These are phyloP conservation scores for Corbicula japonica DNA, from an alignment of 2,888 invertebrate species.

Conservation along the genomic window DNA sequence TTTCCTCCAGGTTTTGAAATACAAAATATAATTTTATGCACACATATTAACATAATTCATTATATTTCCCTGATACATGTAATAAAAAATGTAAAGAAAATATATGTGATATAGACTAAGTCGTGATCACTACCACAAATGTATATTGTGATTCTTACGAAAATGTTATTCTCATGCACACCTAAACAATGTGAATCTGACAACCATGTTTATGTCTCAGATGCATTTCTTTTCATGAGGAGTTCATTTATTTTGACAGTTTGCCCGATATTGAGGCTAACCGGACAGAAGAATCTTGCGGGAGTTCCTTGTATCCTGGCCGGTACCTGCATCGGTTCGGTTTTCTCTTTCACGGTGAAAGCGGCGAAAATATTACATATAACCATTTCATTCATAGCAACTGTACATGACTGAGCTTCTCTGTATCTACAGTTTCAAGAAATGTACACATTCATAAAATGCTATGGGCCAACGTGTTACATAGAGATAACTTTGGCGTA, in stretches of 20 bases:
- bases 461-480: not conserved
- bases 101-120: conserved; percentile 36
- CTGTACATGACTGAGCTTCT: not conserved
- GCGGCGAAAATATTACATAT: not conserved
- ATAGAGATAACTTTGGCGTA: too few relatives aligned
- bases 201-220: too few relatives aligned
- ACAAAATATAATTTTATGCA: conserved; percentile 71
- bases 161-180: conserved; percentile 25
- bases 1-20: conserved; percentile 66
- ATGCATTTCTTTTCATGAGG: conserved; percentile 32
- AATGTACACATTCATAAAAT: conserved; percentile 1
- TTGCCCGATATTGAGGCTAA: too few relatives aligned
- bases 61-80: conserved; percentile 68
- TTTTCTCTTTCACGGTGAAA: conserved; percentile 16
- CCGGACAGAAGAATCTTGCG: conserved; percentile 33
- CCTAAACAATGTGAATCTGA: too few relatives aligned
- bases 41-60: conserved; percentile 54
- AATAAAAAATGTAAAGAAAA: conserved; percentile 36
- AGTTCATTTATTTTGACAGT: too few relatives aligned
- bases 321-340: conserved; percentile 14
- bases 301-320: conserved; percentile 40
- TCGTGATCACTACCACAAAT: conserved; percentile 20
- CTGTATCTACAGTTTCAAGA: not conserved
- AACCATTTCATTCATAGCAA: conserved; percentile 1
- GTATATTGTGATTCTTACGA: conserved; percentile 31